Evolutionary conservation across 2,888 invertebrate species (phyloP).

Genomic region (Elgonia sp.): DNA sequence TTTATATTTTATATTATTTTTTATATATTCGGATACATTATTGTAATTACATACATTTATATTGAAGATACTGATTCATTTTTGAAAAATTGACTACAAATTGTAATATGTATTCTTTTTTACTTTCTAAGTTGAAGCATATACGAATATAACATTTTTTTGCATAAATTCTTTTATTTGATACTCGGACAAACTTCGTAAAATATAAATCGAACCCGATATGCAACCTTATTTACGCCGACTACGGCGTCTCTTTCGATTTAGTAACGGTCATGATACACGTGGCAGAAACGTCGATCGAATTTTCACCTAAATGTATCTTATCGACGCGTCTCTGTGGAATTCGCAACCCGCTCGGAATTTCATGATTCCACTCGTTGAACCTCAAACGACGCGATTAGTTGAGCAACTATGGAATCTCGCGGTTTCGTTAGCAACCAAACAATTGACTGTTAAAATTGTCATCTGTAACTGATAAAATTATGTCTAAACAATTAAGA

Average conservation of each 20-base stretch:
- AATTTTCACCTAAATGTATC: conserved; percentile 69
- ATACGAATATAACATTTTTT: conserved; percentile 23
- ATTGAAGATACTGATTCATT: background rate
- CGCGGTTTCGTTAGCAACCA: conserved; percentile 57
- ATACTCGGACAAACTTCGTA: conserved; percentile 44
- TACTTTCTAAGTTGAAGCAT: conserved; percentile 7
- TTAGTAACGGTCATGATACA: conserved; percentile 44
- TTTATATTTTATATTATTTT: too few relatives aligned
- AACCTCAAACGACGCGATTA: conserved; percentile 72
- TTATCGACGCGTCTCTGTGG: conserved; percentile 68
- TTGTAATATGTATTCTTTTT: conserved; percentile 2
- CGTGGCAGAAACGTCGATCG: conserved; percentile 69
- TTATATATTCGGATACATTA: too few relatives aligned
- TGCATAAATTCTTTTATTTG: conserved; percentile 31
- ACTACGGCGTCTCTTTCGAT: conserved; percentile 61
- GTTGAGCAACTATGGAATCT: conserved; percentile 54
- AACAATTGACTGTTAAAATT: conserved; percentile 52
- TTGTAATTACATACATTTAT: background rate
- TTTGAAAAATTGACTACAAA: too few relatives aligned
- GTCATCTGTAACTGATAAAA: too few relatives aligned
- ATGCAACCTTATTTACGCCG: conserved; percentile 21
- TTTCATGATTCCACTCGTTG: conserved; percentile 69
- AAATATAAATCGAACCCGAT: conserved; percentile 51
- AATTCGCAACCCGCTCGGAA: conserved; percentile 69
- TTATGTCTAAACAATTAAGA: too few relatives aligned